Conservation (phyloP, 2,797 vertebrate species). For the Ceryle rudis region DNA sequence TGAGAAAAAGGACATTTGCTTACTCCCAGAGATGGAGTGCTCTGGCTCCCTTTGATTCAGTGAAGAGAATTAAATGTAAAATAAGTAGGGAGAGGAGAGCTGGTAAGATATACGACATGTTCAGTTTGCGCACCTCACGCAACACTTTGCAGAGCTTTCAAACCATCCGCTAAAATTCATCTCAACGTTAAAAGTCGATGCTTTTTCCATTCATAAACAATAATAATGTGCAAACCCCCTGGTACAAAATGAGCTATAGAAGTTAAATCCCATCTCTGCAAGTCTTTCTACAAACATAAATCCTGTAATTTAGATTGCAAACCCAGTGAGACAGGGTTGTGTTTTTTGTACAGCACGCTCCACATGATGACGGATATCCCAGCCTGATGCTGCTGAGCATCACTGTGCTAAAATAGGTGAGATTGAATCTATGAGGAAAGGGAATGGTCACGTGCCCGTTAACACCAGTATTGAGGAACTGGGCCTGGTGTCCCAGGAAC, state of each 20-base stretch:
- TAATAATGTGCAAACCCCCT: background rate
- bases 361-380: rapidly evolving
- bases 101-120: background rate
- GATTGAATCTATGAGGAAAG: rapidly evolving
- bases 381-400: background rate
- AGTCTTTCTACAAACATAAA: background rate
- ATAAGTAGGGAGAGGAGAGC: background rate
- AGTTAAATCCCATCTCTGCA: background rate
- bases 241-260: background rate
- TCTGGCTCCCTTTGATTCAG: background rate
- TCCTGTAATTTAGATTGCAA: background rate
- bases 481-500: background rate
- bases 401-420: background rate
- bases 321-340: background rate
- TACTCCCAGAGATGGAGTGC: background rate
- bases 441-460: rapidly evolving
- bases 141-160: background rate
- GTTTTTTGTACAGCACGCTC: background rate
- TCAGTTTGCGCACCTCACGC: background rate
- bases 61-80: background rate
- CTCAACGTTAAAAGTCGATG: background rate
- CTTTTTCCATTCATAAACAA: background rate
- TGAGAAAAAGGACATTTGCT: background rate
- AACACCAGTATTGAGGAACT: background rate
- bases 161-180: background rate